These are phyloP conservation scores for Sphenopsis melanotis DNA, from an alignment of 2,797 vertebrate genomes.

Conservation along the genomic window DNA sequence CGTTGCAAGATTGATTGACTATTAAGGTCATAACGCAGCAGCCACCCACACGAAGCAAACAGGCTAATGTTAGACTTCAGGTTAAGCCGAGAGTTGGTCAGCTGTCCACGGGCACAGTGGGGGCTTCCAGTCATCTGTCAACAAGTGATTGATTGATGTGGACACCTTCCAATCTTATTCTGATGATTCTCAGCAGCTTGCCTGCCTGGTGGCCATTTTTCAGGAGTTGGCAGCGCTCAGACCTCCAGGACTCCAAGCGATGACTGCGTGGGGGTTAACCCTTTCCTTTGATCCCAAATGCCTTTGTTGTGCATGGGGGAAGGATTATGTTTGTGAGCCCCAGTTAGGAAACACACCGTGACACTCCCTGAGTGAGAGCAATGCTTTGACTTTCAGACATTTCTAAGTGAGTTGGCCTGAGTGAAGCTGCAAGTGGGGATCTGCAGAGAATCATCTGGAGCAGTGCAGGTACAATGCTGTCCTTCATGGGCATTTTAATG, in stretches of 20 bases:
- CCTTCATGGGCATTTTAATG: neutral
- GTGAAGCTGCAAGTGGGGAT: neutral
- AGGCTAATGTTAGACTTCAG: slow-evolving; percentile 64
- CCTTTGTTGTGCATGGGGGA: neutral
- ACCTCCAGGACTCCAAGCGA: slow-evolving; percentile 68
- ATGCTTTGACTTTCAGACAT: neutral
- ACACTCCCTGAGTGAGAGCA: neutral
- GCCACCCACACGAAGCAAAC: slow-evolving; percentile 65
- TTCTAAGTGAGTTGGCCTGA: neutral
- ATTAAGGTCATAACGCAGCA: slow-evolving; percentile 83
- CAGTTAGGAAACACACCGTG: neutral
- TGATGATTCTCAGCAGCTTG: slow-evolving; percentile 74
- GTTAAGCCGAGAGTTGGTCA: slow-evolving; percentile 82
- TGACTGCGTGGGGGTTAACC: slow-evolving; percentile 63
- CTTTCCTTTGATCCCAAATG: slow-evolving; percentile 64
- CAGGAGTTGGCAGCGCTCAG: slow-evolving; percentile 73
- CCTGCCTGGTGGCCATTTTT: slow-evolving; percentile 88
- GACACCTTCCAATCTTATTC: slow-evolving; percentile 81
- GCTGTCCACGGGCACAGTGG: slow-evolving; percentile 81
- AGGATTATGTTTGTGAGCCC: neutral
- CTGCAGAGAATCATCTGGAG: neutral
- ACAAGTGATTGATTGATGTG: slow-evolving; percentile 90
- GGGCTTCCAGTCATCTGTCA: slow-evolving; percentile 89
- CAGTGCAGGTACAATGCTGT: neutral
- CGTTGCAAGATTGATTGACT: slow-evolving; percentile 81